These are phyloP conservation scores for Bombus terrestris DNA, from an alignment of 1,140 invertebrate species.

Conservation along the genomic window DNA sequence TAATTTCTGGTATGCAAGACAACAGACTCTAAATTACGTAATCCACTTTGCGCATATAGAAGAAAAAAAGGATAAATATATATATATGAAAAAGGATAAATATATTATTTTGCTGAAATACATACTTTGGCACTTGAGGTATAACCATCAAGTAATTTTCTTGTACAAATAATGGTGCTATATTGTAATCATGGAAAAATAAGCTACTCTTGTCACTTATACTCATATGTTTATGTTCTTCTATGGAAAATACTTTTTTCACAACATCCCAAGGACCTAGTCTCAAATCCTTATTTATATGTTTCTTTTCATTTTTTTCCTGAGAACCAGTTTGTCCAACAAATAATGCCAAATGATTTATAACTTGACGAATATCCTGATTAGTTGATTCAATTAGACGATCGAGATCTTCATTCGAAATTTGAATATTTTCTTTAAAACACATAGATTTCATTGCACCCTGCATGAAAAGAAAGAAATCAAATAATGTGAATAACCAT, in stretches of 20 bases:
- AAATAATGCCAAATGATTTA: slow-evolving; percentile 93
- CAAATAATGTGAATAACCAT: neutral
- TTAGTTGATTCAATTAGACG: slow-evolving; percentile 95
- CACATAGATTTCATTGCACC: slow-evolving; percentile 95
- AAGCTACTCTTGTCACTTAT: slow-evolving; percentile 94
- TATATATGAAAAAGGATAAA: neutral
- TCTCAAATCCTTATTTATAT: slow-evolving; percentile 92
- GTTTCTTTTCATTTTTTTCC: slow-evolving; percentile 82
- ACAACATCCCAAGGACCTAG: slow-evolving; percentile 97
- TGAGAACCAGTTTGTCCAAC: slow-evolving; percentile 84
- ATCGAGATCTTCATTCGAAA: slow-evolving; percentile 89
- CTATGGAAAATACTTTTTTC: slow-evolving; percentile 92
- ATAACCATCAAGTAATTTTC: slow-evolving; percentile 95
- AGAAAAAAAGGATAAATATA: neutral
- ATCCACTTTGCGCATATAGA: neutral
- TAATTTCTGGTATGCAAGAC: neutral
- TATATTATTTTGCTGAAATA: slow-evolving; percentile 35
- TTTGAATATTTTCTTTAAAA: slow-evolving; percentile 95
- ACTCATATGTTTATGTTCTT: slow-evolving; percentile 92
- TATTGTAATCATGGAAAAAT: slow-evolving; percentile 98
- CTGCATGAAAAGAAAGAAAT: slow-evolving; percentile 78
- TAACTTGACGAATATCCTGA: slow-evolving; percentile 96
- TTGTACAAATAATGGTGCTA: slow-evolving; percentile 97
- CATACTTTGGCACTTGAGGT: slow-evolving; percentile 87
- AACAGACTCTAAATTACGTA: neutral